A percentile compares a stretch with the other conserved stretches of the same genome.
Conservation (phyloP, 1,140 invertebrate species). For the Andricus grossulariae region DNA sequence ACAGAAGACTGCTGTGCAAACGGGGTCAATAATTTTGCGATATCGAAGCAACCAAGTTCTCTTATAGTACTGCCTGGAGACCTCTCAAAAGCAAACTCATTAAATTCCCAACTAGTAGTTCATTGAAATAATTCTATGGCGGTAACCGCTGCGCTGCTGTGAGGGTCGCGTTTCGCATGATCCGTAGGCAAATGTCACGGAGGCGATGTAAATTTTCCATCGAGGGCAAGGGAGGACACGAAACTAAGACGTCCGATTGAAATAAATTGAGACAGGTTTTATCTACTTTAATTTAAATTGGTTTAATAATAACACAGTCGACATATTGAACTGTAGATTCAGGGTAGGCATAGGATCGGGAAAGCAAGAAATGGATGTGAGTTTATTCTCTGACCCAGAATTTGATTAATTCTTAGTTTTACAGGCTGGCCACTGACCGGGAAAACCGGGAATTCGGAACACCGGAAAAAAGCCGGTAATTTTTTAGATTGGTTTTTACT, state of each 20-base stretch:
- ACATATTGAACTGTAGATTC: too few relatives aligned
- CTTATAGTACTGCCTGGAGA: constrained; percentile 19
- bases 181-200: constrained; percentile 10
- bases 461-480: too few relatives aligned
- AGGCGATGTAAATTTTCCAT: not conserved
- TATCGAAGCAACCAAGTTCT: constrained; percentile 15
- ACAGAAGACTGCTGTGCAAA: constrained; percentile 10
- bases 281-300: too few relatives aligned
- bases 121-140: constrained; percentile 68
- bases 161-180: constrained; percentile 27
- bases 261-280: too few relatives aligned
- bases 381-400: too few relatives aligned
- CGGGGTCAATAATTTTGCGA: constrained; percentile 44
- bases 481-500: too few relatives aligned
- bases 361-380: too few relatives aligned
- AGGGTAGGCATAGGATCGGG: too few relatives aligned
- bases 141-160: constrained; percentile 38
- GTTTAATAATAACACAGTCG: too few relatives aligned
- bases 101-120: constrained; percentile 66
- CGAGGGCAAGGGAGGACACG: not conserved
- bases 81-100: constrained; percentile 63
- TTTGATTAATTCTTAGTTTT: too few relatives aligned
- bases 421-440: too few relatives aligned
- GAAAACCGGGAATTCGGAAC: too few relatives aligned
- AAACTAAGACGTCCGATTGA: not conserved